Conservation (phyloP, 2,797 vertebrate species). For the Hozukius guyotensis region DNA sequence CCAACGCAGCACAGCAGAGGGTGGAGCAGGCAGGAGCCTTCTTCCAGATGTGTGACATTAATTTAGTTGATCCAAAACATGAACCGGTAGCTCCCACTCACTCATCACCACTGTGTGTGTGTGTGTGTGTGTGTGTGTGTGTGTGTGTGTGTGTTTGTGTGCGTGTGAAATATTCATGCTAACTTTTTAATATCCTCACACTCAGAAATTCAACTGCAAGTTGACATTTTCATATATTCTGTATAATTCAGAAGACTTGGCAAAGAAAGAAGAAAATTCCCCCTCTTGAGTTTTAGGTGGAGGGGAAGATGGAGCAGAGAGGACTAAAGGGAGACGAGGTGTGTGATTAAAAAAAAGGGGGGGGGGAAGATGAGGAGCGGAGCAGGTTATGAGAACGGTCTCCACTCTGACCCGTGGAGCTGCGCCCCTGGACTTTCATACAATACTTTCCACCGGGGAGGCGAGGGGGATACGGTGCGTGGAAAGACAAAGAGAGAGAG, state of each 20-base stretch:
- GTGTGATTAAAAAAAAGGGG: constrained; percentile 20
- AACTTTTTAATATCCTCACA: constrained; percentile 21
- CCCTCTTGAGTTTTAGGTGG: constrained; percentile 16
- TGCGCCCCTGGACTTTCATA: constrained; percentile 80
- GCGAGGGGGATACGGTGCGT: constrained; percentile 71
- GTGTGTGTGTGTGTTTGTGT: neutral
- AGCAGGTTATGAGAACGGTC: constrained; percentile 81
- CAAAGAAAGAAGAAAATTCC: neutral
- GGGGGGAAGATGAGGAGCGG: constrained; percentile 63
- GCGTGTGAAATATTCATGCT: constrained; percentile 1
- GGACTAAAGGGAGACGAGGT: constrained; percentile 33
- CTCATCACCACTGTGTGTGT: constrained; percentile 56
- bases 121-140: neutral
- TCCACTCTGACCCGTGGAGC: constrained; percentile 81
- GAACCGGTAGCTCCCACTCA: constrained; percentile 84
- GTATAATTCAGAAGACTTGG: neutral
- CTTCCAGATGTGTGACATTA: constrained; percentile 84
- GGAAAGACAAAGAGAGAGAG: constrained; percentile 77
- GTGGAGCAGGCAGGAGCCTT: constrained; percentile 79
- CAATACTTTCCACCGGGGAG: constrained; percentile 75
- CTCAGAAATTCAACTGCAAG: constrained; percentile 28
- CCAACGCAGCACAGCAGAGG: constrained; percentile 81
- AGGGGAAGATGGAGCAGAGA: constrained; percentile 5
- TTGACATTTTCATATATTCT: neutral
- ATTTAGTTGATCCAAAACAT: constrained; percentile 82